A percentile compares a stretch with the other conserved stretches of the same genome.
Evolutionary conservation across 2,888 invertebrate species (phyloP).

Genomic region (Conistra vaccinii): DNA sequence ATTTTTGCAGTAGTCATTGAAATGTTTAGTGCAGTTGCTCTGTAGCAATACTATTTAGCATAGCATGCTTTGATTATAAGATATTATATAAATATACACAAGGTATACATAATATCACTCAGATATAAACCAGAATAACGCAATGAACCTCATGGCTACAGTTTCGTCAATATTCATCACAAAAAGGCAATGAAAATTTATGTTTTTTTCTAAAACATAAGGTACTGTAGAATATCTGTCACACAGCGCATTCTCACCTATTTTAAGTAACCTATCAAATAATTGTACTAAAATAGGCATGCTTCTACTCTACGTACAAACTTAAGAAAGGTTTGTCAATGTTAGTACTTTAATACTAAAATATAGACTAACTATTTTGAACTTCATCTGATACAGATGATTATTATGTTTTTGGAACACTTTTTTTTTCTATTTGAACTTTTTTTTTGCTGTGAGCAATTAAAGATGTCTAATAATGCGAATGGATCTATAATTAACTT

Average conservation of each 20-base stretch:
- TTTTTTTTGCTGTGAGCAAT: constrained; percentile 82
- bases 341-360: constrained; percentile 85
- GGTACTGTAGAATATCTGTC: constrained; percentile 70
- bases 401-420: constrained; percentile 80
- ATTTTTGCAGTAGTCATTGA: neutral
- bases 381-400: constrained; percentile 90
- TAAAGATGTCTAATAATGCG: constrained; percentile 69
- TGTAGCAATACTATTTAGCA: constrained; percentile 38
- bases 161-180: constrained; percentile 2
- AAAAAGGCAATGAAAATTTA: constrained; percentile 27
- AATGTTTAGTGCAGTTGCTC: constrained; percentile 44
- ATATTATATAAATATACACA: constrained; percentile 59
- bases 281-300: constrained; percentile 90
- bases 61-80: constrained; percentile 55
- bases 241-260: constrained; percentile 84
- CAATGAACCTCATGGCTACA: constrained; percentile 30
- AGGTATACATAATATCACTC: constrained; percentile 54
- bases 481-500: constrained; percentile 61
- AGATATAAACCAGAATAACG: constrained; percentile 62
- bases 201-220: constrained; percentile 15
- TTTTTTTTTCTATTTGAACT: constrained; percentile 82
- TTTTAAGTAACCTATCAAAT: constrained; percentile 84
- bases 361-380: constrained; percentile 84
- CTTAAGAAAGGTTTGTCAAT: constrained; percentile 80
- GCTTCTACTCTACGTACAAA: constrained; percentile 84